Base-by-base conservation (phyloP, 2,113 vertebrate genomes). In the Cyanistes caeruleus region DNA sequence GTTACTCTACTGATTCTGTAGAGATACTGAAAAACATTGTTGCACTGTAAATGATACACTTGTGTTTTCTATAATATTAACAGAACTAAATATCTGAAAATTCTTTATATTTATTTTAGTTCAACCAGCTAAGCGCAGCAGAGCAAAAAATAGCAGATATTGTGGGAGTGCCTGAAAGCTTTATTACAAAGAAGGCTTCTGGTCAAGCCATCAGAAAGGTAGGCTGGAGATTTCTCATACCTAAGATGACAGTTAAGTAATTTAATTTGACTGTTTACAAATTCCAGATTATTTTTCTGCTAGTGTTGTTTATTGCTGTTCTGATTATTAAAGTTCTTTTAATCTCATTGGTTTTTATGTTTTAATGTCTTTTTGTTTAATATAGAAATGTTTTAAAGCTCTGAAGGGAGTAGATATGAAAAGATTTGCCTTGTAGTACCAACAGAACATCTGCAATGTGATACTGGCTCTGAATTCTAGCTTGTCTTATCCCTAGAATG, bases 141-240 rank as follows among this genome's bases (percentile, higher is more conserved):
- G 99, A 99, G 95, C 99, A 99, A 97, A 99, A 98, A 87, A 98
- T 99, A 91, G 97, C 97, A 2, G 92, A 98, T 8, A 91, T 97
- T 58, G 94, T 99, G n/a, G 99, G 99, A 12, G 98, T 99, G 6
- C 98, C 99, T 3, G 99, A 99, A 97, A 99, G 99, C 80, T 99
- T 99, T 33, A 97, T 99, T 55, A 98, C 98, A 5, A 98, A 98
- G 84, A 99, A 99, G 89, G 99, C 98, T 52, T 99, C 99, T 23
- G 99, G 99, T 62, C 99, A 99, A 97, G 98, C 98, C 27, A 97
- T 99, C 87, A 99, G 97, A 78, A 99, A 99, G 98, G 99, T 99
- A 94, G 74, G 85, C 22, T 93, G 49, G 87, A 75, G 10, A 35
- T 53, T 76, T 76, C 41, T 77, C 51, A n/a, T 76, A 31, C 13